Evolutionary conservation across 2,888 invertebrate species (phyloP).

Genomic region (Labia minor): DNA sequence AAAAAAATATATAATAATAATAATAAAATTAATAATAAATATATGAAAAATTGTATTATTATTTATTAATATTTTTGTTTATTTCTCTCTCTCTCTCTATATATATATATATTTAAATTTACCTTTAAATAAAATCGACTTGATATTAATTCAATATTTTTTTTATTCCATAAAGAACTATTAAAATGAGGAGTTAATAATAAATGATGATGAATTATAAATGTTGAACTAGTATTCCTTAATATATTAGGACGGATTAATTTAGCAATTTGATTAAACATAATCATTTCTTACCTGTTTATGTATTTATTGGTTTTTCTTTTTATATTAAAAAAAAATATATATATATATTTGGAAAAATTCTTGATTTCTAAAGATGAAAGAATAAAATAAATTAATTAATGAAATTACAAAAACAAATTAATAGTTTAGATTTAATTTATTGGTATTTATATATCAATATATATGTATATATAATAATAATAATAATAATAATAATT

Average conservation of each 20-base stretch:
- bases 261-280: background rate
- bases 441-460: too few relatives aligned
- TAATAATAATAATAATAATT: too few relatives aligned
- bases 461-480: too few relatives aligned
- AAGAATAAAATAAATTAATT: background rate
- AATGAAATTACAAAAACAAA: too few relatives aligned
- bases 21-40: background rate
- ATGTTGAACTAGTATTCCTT: background rate
- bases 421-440: too few relatives aligned
- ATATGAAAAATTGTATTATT: background rate
- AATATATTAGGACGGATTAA: background rate
- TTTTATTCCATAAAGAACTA: background rate
- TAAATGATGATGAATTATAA: too few relatives aligned
- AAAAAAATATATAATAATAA: background rate
- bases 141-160: background rate
- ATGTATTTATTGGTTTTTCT: too few relatives aligned
- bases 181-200: background rate
- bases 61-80: too few relatives aligned
- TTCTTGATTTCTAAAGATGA: background rate
- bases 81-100: too few relatives aligned
- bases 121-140: background rate
- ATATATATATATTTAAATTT: too few relatives aligned
- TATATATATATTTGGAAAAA: background rate
- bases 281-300: background rate
- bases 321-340: background rate